Conservation (phyloP, 2,888 invertebrate species). For the Agrochola macilenta region DNA sequence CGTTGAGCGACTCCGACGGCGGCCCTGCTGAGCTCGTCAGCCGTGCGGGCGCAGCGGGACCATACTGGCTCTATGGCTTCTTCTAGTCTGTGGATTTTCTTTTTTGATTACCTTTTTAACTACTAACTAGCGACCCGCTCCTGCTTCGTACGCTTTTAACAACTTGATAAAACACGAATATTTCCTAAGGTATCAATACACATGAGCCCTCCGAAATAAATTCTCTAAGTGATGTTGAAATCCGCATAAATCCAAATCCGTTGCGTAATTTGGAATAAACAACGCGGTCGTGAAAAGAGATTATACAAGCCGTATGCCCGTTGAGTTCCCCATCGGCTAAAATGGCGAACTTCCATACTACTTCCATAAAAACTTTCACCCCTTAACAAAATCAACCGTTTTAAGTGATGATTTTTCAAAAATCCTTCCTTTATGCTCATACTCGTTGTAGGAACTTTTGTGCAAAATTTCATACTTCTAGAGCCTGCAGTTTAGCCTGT, state of each 20-base stretch:
- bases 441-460: neutral
- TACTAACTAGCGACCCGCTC: neutral
- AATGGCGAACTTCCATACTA: neutral
- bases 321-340: neutral
- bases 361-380: neutral
- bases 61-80: slow-evolving; percentile 89
- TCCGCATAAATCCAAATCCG: neutral
- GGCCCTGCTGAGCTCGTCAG: slow-evolving; percentile 91
- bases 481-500: too few relatives aligned
- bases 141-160: neutral
- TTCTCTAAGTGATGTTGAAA: neutral
- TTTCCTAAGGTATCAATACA: too few relatives aligned
- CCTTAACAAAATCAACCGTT: too few relatives aligned
- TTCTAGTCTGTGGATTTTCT: slow-evolving; percentile 88
- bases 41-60: slow-evolving; percentile 80
- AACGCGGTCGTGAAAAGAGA: neutral
- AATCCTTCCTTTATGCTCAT: neutral
- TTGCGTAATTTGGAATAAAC: neutral
- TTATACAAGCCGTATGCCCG: too few relatives aligned
- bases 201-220: neutral
- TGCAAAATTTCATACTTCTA: neutral
- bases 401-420: neutral
- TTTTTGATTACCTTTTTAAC: neutral
- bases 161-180: neutral
- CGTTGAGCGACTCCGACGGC: slow-evolving; percentile 95